A percentile compares a stretch with the other conserved stretches of the same genome.
Conservation (phyloP, 2,113 vertebrate species). For the Globicephala melas region DNA sequence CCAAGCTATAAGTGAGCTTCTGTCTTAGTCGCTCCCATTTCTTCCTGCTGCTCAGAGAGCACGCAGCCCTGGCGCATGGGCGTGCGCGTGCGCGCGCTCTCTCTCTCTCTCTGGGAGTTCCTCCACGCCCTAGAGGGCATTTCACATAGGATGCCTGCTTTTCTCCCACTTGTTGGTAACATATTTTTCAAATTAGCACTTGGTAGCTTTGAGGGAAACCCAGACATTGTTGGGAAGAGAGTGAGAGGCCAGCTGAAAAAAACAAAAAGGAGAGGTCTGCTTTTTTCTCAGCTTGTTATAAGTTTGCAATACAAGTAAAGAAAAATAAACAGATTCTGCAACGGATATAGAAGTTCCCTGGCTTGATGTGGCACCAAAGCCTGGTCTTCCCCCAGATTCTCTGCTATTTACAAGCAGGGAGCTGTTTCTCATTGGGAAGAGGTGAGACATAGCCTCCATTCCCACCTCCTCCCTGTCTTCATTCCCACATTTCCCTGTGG, state of each 20-base stretch:
- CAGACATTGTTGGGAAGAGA: slow-evolving; percentile 51
- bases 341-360: slow-evolving; percentile 38
- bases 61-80: not conserved
- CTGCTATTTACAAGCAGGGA: slow-evolving; percentile 23
- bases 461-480: not conserved
- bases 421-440: slow-evolving; percentile 21
- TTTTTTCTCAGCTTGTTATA: slow-evolving; percentile 58
- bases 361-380: slow-evolving; percentile 51
- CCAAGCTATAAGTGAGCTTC: not conserved
- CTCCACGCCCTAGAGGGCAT: slow-evolving; percentile 37
- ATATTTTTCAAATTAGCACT: slow-evolving; percentile 68
- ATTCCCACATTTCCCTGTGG: not conserved
- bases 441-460: not conserved
- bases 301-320: slow-evolving; percentile 58
- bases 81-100: accelerated
- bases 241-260: slow-evolving; percentile 37
- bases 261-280: not conserved
- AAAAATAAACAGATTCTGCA: slow-evolving; percentile 66
- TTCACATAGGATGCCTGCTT: slow-evolving; percentile 51
- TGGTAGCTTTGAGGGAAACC: slow-evolving; percentile 66
- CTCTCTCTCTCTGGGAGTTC: not conserved
- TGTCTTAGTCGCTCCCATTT: not conserved
- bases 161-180: slow-evolving; percentile 59
- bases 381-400: slow-evolving; percentile 11
- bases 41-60: not conserved